Evolutionary conservation across 2,888 invertebrate genomes (phyloP), one percentile per base, ranked within the genome.

Genomic region (Syrphus vitripennis): DNA sequence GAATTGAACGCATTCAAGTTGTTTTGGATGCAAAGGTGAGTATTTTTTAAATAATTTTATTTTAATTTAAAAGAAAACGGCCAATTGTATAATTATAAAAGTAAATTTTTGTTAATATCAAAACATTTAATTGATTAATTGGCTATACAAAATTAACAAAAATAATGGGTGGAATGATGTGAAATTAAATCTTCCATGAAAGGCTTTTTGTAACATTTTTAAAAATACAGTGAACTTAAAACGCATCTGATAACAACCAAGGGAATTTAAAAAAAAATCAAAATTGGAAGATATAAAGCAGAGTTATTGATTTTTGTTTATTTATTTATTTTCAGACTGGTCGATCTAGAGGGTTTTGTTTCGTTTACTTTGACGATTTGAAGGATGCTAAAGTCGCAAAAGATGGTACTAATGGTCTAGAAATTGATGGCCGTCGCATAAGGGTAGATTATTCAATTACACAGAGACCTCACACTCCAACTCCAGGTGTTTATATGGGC

Each of bases 401-500:
- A 93, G 98, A 98, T 90, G 95, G 97, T 89, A 98, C 98, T 90
- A 96, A 96, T 75, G 99, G 98, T 74, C 97, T 98, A 95, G 98
- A 98, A 93, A 96, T 99, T 67, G 98, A 98, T 93, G 97, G 97
- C 0, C 95, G 98, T 76, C 95, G 96, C 89, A 98, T 99, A 89
- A 94, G 99, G 88, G 98, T 99, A 9, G 99, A 98, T 93, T 99
- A 95, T 93, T 98, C 98, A 6, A 98, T 99, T 90, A 99, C 99
- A 50, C 96, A 98, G 93, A 94, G 98, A 80, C 97, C 99, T 10
- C 99, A 99, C 92, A 98, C 98, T 0, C 99, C 99, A 12, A 99
- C 99, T 5, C 99, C 99, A 7, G 99, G 99, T 76, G 96, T 98
- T 89, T 99, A 99, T 91, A 97, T 98, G 96, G 99, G 99, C 63